Evolutionary conservation across 2,113 vertebrate species (phyloP).

Genomic region (Alethe diademata): DNA sequence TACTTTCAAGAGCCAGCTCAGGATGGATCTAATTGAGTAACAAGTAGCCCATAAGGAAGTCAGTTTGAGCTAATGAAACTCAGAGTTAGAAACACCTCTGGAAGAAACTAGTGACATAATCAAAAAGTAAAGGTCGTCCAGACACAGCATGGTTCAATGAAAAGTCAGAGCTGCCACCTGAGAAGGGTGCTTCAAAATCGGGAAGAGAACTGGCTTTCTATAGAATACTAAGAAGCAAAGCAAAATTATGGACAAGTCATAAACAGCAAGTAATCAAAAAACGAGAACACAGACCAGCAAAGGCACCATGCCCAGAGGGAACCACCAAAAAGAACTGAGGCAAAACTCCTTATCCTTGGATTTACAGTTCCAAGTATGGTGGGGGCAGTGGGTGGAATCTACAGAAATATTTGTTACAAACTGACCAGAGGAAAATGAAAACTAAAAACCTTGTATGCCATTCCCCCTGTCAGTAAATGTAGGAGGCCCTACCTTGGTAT

Average conservation of each 20-base stretch:
- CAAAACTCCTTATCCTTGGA: not conserved
- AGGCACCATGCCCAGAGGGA: not conserved
- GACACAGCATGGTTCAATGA: not conserved
- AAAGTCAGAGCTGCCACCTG: not conserved
- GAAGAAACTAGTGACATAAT: not conserved
- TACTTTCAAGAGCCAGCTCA: not conserved
- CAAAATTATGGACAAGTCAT: rapidly evolving
- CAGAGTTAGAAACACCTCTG: not conserved
- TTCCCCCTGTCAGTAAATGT: rapidly evolving
- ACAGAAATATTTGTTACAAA: not conserved
- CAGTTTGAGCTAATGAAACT: not conserved
- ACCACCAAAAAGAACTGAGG: not conserved
- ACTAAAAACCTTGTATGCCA: not conserved
- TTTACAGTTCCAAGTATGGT: not conserved
- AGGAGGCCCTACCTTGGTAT: not conserved
- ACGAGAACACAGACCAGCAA: not conserved
- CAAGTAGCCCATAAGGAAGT: not conserved
- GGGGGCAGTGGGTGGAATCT: not conserved
- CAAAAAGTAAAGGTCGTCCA: not conserved
- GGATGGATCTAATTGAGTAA: not conserved
- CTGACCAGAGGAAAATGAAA: not conserved
- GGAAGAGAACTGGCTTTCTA: not conserved
- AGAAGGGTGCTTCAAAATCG: not conserved
- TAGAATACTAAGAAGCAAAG: not conserved
- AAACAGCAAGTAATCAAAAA: not conserved